phyloP scores from a whole-genome alignment of 2,113 vertebrate species.

The Megaceryle maxima region DNA sequence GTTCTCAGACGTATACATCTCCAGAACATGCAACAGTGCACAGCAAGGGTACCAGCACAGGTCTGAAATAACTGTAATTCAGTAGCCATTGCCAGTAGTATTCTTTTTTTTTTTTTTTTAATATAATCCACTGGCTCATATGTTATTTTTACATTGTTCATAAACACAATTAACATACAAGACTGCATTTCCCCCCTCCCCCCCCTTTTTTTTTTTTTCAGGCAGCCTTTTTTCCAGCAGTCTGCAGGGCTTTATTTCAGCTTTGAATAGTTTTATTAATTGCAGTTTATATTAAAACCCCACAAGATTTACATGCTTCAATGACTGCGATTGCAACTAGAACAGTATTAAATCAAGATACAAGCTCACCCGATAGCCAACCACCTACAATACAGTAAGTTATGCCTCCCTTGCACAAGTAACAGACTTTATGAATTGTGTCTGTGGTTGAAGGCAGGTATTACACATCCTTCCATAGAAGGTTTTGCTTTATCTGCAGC shows the following conservation, averaged over 20 bases:
- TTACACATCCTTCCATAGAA: background rate
- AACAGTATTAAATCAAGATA: background rate
- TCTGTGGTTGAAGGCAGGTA: background rate
- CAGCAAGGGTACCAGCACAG: background rate
- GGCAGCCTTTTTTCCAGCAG: background rate
- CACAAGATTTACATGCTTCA: background rate
- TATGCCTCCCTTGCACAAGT: background rate
- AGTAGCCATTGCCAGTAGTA: background rate
- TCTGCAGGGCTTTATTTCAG: background rate
- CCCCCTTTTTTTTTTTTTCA: background rate
- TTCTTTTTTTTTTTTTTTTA: background rate
- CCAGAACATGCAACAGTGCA: background rate
- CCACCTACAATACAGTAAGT: background rate
- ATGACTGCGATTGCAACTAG: background rate
- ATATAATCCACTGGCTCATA: background rate
- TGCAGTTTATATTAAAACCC: background rate
- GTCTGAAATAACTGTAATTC: background rate
- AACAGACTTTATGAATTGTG: background rate
- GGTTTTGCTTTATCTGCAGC: background rate
- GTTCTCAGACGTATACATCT: background rate
- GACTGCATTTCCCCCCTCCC: background rate
- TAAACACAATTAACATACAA: background rate
- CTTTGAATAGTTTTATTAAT: background rate
- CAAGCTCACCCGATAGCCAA: background rate
- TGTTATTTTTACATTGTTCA: background rate